phyloP scores from a whole-genome alignment of 2,113 vertebrate species.

The Anser brachyrhynchus region DNA sequence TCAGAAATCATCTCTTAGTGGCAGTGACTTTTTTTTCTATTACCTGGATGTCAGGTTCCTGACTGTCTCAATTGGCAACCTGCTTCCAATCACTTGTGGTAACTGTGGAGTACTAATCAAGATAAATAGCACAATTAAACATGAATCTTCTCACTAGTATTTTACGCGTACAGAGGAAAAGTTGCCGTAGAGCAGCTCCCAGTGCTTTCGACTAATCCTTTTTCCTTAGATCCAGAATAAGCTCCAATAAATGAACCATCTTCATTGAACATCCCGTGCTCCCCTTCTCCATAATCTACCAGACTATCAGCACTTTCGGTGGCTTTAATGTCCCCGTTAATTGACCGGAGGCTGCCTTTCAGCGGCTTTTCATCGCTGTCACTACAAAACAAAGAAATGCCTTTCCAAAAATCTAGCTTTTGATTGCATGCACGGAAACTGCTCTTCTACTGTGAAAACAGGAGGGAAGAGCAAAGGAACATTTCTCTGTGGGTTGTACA shows the following conservation, averaged over 20 bases:
- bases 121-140: slow-evolving; percentile 47
- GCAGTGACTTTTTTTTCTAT: slow-evolving; percentile 48
- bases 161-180: slow-evolving; percentile 78
- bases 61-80: slow-evolving; percentile 3
- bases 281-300: slow-evolving; percentile 92
- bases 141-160: background rate
- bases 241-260: slow-evolving; percentile 97
- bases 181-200: slow-evolving; percentile 78
- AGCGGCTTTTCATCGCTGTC: slow-evolving; percentile 97
- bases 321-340: slow-evolving; percentile 85
- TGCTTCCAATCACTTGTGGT: slow-evolving; percentile 6
- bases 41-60: slow-evolving; percentile 31
- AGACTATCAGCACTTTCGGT: slow-evolving; percentile 93
- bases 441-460: background rate
- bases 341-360: slow-evolving; percentile 89
- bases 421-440: background rate
- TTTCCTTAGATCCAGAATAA: slow-evolving; percentile 89
- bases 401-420: slow-evolving; percentile 32
- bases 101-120: slow-evolving; percentile 8
- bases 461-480: background rate
- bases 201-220: slow-evolving; percentile 88
- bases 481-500: fast-evolving
- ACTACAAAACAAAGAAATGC: slow-evolving; percentile 72
- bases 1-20: slow-evolving; percentile 50
- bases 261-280: slow-evolving; percentile 93